Conservation (phyloP, 2,113 vertebrate species). For the Cebus imitator region DNA sequence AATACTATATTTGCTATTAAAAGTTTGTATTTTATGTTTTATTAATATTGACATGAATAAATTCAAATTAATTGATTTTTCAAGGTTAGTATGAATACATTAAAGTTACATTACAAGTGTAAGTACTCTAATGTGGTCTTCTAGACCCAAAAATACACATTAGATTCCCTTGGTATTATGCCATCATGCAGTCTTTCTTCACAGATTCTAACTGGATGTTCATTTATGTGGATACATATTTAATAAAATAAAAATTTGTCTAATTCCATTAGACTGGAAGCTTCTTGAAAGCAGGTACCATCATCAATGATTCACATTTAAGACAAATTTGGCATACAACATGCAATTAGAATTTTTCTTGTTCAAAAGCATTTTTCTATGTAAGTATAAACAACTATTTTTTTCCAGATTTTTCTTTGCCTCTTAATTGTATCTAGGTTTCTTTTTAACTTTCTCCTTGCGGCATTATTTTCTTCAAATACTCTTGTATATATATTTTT, state of each 20-base stretch:
- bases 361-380: neutral
- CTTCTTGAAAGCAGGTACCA: neutral
- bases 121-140: neutral
- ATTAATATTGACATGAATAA: neutral
- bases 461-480: constrained; percentile 12
- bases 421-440: neutral
- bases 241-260: neutral
- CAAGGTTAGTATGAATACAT: neutral
- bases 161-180: neutral
- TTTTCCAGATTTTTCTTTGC: neutral
- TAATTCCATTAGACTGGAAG: neutral
- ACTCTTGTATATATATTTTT: neutral
- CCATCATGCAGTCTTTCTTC: neutral
- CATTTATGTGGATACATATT: neutral
- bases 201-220: neutral
- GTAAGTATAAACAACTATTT: neutral
- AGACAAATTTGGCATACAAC: neutral
- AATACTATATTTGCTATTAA: neutral
- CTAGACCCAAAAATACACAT: neutral
- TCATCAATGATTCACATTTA: neutral
- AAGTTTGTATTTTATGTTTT: neutral
- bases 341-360: neutral
- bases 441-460: neutral
- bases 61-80: neutral
- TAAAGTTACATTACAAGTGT: neutral